Percentiles rank a stretch among this genome's conserved stretches.
Evolutionary conservation across 23 tunicate genomes (phyloP).

Genomic region (Halocynthia aurantium): DNA sequence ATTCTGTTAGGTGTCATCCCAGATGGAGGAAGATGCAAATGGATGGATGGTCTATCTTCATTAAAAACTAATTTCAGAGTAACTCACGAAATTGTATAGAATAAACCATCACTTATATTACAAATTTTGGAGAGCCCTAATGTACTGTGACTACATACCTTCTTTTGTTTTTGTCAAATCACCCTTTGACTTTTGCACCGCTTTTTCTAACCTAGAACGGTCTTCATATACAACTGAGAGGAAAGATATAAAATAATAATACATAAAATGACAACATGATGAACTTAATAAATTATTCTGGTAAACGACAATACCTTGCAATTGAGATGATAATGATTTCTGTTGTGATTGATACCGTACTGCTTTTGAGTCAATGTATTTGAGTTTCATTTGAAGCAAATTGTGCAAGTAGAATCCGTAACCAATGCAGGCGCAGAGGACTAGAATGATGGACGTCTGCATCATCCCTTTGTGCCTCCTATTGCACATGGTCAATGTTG

Average conservation of each 20-base stretch:
- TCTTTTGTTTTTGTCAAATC: constrained; percentile 48
- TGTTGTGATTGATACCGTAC: constrained; percentile 49
- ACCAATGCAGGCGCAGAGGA: constrained; percentile 35
- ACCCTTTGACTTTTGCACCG: constrained; percentile 45
- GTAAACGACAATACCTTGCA: constrained; percentile 44
- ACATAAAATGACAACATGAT: no score
- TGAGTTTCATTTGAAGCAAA: constrained; percentile 24
- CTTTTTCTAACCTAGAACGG: constrained; percentile 58
- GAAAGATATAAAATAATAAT: background rate
- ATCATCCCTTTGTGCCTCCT: constrained; percentile 55
- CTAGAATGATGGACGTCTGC: constrained; percentile 41
- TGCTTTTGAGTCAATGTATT: constrained; percentile 36
- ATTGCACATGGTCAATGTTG: constrained; percentile 41
- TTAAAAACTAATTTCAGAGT: no score
- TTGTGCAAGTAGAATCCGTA: constrained; percentile 61
- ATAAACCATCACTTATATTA: no score
- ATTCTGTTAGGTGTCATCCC: no score
- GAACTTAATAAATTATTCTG: background rate
- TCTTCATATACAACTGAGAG: constrained; percentile 76
- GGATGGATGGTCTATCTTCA: no score
- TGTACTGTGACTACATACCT: constrained; percentile 11
- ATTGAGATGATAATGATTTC: constrained; percentile 64
- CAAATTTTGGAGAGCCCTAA: no score
- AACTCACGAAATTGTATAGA: no score
- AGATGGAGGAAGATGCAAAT: no score